Percentiles rank a stretch among this genome's conserved stretches.
phyloP scores from a whole-genome alignment of 1,140 invertebrate genomes.

The Rhynchophorus ferrugineus region DNA sequence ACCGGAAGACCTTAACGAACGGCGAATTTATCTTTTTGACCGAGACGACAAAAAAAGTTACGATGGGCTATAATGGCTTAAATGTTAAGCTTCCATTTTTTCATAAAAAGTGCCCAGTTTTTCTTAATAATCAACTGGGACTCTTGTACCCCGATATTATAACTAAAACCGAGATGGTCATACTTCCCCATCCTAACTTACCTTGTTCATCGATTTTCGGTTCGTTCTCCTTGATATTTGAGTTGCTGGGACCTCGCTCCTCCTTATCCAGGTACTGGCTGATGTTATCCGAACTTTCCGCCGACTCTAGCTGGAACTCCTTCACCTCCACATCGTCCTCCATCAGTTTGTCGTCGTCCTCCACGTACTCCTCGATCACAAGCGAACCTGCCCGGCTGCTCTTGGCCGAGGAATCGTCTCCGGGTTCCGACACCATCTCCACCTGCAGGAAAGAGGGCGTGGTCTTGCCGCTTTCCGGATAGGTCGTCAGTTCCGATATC shows the following conservation, averaged over 20 bases:
- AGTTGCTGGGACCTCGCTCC: conserved; percentile 19
- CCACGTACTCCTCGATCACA: conserved; percentile 19
- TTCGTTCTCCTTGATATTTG: conserved; percentile 10
- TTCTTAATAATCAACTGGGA: too few relatives aligned
- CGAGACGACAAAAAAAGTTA: too few relatives aligned
- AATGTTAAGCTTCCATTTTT: too few relatives aligned
- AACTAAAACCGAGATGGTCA: too few relatives aligned
- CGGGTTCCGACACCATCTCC: conserved; percentile 14
- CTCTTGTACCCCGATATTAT: too few relatives aligned
- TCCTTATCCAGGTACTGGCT: conserved; percentile 40
- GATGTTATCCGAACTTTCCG: conserved; percentile 36
- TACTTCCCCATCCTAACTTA: conserved; percentile 19
- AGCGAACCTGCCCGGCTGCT: conserved; percentile 14
- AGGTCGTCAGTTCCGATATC: conserved; percentile 21
- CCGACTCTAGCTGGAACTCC: conserved; percentile 25
- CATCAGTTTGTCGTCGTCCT: conserved; percentile 10
- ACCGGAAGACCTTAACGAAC: too few relatives aligned
- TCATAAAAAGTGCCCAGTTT: too few relatives aligned
- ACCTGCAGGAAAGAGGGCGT: conserved; percentile 7
- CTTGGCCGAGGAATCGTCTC: conserved; percentile 7
- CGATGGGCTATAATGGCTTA: too few relatives aligned
- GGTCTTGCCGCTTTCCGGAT: conserved; percentile 14
- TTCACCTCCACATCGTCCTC: conserved; percentile 8
- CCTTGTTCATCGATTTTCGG: conserved; percentile 6
- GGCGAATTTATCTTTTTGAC: too few relatives aligned